Percentiles rank a stretch among this genome's conserved stretches.
These are phyloP conservation scores for Melikaiella ostensackeni DNA, from an alignment of 2,888 invertebrate genomes.

Conservation along the genomic window DNA sequence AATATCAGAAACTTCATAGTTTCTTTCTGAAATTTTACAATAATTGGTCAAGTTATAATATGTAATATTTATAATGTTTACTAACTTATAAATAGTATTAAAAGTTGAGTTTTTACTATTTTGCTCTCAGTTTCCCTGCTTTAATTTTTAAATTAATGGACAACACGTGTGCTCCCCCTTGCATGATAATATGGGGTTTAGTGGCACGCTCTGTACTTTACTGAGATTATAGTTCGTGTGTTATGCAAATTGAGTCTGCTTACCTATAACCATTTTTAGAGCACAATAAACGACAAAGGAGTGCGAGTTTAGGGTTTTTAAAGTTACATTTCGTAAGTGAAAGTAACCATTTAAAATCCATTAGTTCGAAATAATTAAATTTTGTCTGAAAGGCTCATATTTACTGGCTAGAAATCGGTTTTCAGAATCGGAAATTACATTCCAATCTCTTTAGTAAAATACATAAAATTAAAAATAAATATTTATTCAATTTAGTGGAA, in stretches of 20 bases:
- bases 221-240: conserved; percentile 35
- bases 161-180: conserved; percentile 3
- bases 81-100: no score
- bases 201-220: conserved; percentile 38
- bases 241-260: conserved; percentile 48
- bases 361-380: not conserved
- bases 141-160: not conserved
- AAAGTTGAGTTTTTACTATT: not conserved
- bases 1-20: not conserved
- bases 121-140: not conserved
- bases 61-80: no score
- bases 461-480: not conserved
- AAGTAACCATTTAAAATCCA: conserved; percentile 4
- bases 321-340: conserved; percentile 2
- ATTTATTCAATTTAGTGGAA: not conserved
- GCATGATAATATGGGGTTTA: conserved; percentile 38
- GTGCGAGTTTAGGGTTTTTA: not conserved
- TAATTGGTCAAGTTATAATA: no score
- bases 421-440: not conserved
- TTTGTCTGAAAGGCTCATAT: not conserved
- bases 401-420: not conserved
- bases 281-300: conserved; percentile 15
- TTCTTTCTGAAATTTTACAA: not conserved
- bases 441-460: not conserved
- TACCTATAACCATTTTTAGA: conserved; percentile 3